Evolutionary conservation across 2,113 vertebrate species (phyloP).

Genomic region (Rhizomys pruinosus): DNA sequence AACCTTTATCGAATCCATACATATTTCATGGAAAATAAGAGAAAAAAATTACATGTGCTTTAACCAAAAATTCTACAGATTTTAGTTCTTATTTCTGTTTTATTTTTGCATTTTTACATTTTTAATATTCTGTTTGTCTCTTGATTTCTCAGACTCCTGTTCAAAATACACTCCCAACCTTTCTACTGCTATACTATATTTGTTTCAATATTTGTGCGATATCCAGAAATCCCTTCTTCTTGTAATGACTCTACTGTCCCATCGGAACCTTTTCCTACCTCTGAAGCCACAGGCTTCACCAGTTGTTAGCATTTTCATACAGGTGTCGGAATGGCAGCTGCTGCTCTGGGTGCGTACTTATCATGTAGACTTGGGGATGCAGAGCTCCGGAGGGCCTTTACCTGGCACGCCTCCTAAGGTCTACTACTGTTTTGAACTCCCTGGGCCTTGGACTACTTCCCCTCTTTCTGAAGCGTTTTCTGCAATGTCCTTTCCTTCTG

Average conservation of each 20-base stretch:
- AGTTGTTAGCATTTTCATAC: background rate
- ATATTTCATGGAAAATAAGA: background rate
- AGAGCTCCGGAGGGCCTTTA: background rate
- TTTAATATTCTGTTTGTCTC: background rate
- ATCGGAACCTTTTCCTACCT: background rate
- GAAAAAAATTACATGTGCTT: constrained; percentile 8
- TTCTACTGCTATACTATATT: background rate
- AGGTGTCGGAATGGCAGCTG: background rate
- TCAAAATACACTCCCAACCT: background rate
- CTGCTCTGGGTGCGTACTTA: background rate
- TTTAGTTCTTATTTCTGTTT: background rate
- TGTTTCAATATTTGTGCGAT: background rate
- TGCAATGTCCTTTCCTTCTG: constrained; percentile 34
- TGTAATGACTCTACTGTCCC: background rate
- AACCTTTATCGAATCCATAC: constrained; percentile 23
- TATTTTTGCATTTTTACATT: constrained; percentile 13
- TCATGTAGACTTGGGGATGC: background rate
- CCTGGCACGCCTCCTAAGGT: background rate
- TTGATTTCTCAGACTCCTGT: background rate
- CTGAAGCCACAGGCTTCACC: background rate
- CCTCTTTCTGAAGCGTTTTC: background rate
- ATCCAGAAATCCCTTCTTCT: background rate
- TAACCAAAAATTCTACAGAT: background rate
- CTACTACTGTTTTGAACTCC: constrained; percentile 9
- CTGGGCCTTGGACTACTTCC: background rate